phyloP scores from a whole-genome alignment of 2,888 invertebrate species.

The Apamea monoglypha region DNA sequence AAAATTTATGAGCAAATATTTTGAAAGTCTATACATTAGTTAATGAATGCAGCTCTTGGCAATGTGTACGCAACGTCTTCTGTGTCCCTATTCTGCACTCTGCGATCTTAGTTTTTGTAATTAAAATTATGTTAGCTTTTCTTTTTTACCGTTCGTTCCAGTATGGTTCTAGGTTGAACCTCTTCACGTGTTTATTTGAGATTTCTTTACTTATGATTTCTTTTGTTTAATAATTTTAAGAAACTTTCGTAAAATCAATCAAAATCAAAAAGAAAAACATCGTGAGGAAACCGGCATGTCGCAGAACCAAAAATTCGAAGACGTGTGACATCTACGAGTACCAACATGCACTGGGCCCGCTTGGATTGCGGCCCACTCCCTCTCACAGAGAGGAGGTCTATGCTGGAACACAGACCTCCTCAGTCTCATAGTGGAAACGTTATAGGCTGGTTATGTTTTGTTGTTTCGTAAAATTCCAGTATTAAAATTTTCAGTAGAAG shows the following conservation, averaged over 20 bases:
- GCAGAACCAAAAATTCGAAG: too few species aligned
- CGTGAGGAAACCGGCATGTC: too few species aligned
- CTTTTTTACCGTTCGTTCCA: too few species aligned
- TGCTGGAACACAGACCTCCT: too few species aligned
- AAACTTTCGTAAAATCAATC: too few species aligned
- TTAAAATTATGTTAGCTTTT: too few species aligned
- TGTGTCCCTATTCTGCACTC: slow-evolving; percentile 77
- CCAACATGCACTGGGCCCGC: not conserved
- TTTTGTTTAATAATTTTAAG: not conserved
- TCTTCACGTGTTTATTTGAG: too few species aligned
- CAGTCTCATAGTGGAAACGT: too few species aligned
- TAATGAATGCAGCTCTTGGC: slow-evolving; percentile 89
- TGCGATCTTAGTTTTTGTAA: slow-evolving; percentile 16
- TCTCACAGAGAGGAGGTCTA: not conserved
- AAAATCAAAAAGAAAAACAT: too few species aligned
- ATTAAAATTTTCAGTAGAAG: not conserved
- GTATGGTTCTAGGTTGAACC: not conserved
- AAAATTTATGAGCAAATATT: slow-evolving; percentile 89
- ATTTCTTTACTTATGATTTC: not conserved
- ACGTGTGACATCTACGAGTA: not conserved
- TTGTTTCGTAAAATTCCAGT: not conserved
- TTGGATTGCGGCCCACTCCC: not conserved
- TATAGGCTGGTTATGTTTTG: not conserved
- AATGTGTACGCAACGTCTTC: slow-evolving; percentile 81
- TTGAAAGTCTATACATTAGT: slow-evolving; percentile 90